Evolutionary conservation across 2,888 invertebrate species (phyloP).

Genomic region (Cheilosia grossa): DNA sequence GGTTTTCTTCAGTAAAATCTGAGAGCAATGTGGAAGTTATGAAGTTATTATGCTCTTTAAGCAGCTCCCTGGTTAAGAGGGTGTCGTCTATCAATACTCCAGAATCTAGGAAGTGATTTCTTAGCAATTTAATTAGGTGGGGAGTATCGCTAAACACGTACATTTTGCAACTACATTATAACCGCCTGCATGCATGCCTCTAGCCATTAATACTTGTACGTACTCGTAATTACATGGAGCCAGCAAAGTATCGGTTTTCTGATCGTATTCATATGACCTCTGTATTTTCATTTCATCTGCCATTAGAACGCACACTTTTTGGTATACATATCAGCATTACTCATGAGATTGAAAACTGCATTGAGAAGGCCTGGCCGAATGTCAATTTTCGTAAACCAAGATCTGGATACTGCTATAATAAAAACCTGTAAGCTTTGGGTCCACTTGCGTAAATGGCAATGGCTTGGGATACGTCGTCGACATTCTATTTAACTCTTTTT

Average conservation of each 20-base stretch:
- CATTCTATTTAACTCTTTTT: slow-evolving; percentile 12
- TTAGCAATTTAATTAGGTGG: slow-evolving; percentile 3
- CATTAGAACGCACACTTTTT: slow-evolving; percentile 33
- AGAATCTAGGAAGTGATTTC: slow-evolving; percentile 9
- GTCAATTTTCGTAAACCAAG: slow-evolving; percentile 30
- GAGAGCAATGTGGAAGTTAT: too few species aligned
- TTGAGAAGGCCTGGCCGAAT: slow-evolving; percentile 23
- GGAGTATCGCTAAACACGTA: slow-evolving; percentile 1
- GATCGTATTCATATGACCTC: slow-evolving; percentile 38
- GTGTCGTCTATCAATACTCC: background rate
- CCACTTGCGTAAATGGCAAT: slow-evolving; percentile 30
- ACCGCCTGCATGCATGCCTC: background rate
- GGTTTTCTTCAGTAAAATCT: background rate
- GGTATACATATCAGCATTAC: background rate
- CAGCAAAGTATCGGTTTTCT: slow-evolving; percentile 35
- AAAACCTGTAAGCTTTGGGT: slow-evolving; percentile 2
- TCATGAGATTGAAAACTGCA: slow-evolving; percentile 8
- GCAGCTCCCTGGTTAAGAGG: background rate
- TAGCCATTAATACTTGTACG: slow-evolving; percentile 11
- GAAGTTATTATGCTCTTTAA: too few species aligned
- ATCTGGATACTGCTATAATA: slow-evolving; percentile 4
- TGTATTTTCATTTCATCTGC: slow-evolving; percentile 46
- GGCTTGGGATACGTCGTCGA: slow-evolving; percentile 33
- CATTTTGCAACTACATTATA: background rate
- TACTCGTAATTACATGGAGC: slow-evolving; percentile 46